phyloP scores from a whole-genome alignment of 2,797 vertebrate genomes.

The Knipowitschia caucasica region DNA sequence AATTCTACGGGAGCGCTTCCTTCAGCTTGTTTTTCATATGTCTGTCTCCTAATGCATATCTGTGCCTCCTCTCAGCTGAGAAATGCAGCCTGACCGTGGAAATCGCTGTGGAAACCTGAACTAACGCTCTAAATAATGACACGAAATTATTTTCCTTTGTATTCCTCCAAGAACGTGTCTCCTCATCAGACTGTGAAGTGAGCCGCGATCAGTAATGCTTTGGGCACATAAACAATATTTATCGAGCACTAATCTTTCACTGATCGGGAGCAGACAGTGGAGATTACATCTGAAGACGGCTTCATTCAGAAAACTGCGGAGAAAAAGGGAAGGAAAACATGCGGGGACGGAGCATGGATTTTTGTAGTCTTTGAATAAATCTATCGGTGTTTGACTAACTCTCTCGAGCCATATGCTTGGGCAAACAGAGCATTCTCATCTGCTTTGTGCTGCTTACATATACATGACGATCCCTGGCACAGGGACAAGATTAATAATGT shows the following conservation, averaged over 20 bases:
- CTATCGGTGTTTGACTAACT: constrained; percentile 65
- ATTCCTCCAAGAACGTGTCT: constrained; percentile 61
- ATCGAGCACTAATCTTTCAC: constrained; percentile 71
- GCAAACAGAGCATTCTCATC: constrained; percentile 66
- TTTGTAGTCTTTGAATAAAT: constrained; percentile 69
- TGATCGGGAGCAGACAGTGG: constrained; percentile 71
- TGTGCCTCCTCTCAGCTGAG: constrained; percentile 59
- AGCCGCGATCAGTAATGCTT: constrained; percentile 54
- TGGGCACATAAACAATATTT: constrained; percentile 67
- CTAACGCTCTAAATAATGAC: constrained; percentile 71
- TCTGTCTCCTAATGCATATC: constrained; percentile 58
- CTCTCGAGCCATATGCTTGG: constrained; percentile 68
- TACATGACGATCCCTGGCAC: constrained; percentile 74
- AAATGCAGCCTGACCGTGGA: constrained; percentile 64
- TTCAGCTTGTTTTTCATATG: constrained; percentile 27
- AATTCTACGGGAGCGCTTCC: background rate
- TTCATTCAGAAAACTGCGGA: constrained; percentile 61
- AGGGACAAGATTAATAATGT: constrained; percentile 73
- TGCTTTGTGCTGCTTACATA: constrained; percentile 67
- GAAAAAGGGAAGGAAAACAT: constrained; percentile 50
- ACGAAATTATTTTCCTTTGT: constrained; percentile 69
- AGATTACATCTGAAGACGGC: constrained; percentile 69
- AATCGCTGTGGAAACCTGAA: constrained; percentile 72
- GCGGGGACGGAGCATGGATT: constrained; percentile 43
- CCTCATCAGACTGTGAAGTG: constrained; percentile 63